These are phyloP conservation scores for Calameuta filiformis DNA, from an alignment of 2,888 invertebrate species.

Conservation along the genomic window DNA sequence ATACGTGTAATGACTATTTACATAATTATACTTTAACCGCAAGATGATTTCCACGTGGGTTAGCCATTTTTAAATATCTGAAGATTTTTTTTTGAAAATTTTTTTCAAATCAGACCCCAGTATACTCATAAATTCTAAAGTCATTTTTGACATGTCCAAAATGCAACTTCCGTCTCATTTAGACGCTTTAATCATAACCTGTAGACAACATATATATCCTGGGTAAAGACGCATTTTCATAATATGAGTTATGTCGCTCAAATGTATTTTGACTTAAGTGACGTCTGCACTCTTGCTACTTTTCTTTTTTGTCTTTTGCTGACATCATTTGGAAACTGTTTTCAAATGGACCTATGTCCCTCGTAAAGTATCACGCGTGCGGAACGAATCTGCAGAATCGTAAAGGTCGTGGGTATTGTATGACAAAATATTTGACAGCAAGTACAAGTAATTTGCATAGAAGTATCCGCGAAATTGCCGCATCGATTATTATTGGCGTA, in stretches of 20 bases:
- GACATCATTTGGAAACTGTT: no score
- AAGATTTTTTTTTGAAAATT: not conserved
- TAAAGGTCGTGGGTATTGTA: not conserved
- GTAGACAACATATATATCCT: not conserved
- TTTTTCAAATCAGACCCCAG: not conserved
- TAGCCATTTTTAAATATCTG: not conserved
- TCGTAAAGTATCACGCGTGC: no score
- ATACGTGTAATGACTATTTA: not conserved
- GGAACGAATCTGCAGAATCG: not conserved
- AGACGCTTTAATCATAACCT: not conserved
- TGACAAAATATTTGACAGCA: not conserved
- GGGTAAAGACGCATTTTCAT: not conserved
- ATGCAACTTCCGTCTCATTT: not conserved
- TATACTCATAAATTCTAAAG: not conserved
- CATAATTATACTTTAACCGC: not conserved
- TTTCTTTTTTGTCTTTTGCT: no score
- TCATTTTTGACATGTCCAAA: not conserved
- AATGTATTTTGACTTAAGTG: no score
- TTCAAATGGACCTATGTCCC: no score
- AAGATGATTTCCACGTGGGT: not conserved
- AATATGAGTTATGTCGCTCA: not conserved
- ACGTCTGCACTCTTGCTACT: no score
- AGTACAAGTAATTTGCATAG: not conserved
- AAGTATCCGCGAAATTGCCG: constrained; percentile 6
- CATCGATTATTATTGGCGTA: not conserved